Evolutionary conservation across 35 echinoderm and acorn worm species (phyloP).

Genomic region (Amphiura filiformis): DNA sequence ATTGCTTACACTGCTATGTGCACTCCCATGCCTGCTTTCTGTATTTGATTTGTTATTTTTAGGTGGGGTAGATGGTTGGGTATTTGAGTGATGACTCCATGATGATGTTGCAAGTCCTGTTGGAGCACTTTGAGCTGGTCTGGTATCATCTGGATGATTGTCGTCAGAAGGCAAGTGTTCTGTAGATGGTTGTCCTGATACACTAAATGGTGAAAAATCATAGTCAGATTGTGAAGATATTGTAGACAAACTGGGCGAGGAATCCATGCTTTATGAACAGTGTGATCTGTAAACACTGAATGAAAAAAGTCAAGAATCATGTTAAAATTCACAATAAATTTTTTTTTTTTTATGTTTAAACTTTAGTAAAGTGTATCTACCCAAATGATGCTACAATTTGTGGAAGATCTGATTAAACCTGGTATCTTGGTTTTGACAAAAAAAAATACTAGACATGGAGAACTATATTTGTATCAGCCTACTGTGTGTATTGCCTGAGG

Average conservation of each 20-base stretch:
- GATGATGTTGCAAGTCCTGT: conserved; percentile 14
- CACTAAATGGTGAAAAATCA: conserved; percentile 8
- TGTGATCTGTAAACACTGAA: neutral
- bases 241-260: conserved; percentile 25
- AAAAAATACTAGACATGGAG: too few relatives aligned
- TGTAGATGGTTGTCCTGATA: neutral
- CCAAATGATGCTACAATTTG: too few relatives aligned
- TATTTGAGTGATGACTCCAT: conserved; percentile 29
- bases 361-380: too few relatives aligned
- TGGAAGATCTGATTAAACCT: too few relatives aligned
- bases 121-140: conserved; percentile 69
- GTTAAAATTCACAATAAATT: too few relatives aligned
- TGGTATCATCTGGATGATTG: conserved; percentile 25
- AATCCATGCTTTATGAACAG: too few relatives aligned
- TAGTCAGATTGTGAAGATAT: conserved; percentile 21
- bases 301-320: neutral
- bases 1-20: conserved; percentile 13
- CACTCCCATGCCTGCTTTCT: neutral
- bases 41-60: neutral
- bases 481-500: too few relatives aligned
- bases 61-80: conserved; percentile 24
- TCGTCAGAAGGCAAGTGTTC: conserved; percentile 6
- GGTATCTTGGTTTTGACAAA: too few relatives aligned
- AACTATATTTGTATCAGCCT: too few relatives aligned
- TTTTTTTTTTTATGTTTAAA: too few relatives aligned